Percentiles rank a stretch among this genome's conserved stretches.
Evolutionary conservation across 2,888 invertebrate species (phyloP).

Genomic region (Drosophila anceps): DNA sequence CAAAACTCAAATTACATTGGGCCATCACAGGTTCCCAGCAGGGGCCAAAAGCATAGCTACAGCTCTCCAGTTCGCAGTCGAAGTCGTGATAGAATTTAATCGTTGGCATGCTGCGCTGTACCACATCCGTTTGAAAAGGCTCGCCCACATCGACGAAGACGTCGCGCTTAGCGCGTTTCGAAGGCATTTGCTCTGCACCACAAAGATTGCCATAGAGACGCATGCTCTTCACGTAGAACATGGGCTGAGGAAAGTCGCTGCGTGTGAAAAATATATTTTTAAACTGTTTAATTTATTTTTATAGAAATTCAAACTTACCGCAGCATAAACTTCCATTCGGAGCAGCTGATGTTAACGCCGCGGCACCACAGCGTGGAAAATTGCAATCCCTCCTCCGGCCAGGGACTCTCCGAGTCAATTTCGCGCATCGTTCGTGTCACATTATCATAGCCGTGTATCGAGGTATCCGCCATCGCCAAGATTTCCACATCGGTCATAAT

Average conservation of each 20-base stretch:
- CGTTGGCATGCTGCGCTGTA: conserved; percentile 96
- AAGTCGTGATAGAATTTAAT: conserved; percentile 99
- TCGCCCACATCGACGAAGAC: conserved; percentile 89
- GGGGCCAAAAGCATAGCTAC: conserved; percentile 97
- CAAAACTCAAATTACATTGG: conserved; percentile 89
- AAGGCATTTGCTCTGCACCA: conserved; percentile 95
- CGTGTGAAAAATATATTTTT: neutral
- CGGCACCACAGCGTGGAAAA: conserved; percentile 98
- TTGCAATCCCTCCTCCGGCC: conserved; percentile 95
- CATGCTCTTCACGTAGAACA: conserved; percentile 93
- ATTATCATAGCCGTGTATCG: conserved; percentile 92
- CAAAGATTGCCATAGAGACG: conserved; percentile 95
- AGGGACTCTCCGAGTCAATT: conserved; percentile 95
- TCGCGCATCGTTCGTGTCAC: conserved; percentile 91
- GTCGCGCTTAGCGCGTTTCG: conserved; percentile 86
- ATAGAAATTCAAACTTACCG: conserved; percentile 71
- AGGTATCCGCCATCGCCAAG: conserved; percentile 93
- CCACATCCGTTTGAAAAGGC: conserved; percentile 93
- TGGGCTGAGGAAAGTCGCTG: conserved; percentile 97
- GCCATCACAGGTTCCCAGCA: conserved; percentile 97
- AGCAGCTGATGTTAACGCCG: conserved; percentile 92
- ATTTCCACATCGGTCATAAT: conserved; percentile 89
- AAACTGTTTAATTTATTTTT: too few species aligned
- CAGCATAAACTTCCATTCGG: conserved; percentile 94
- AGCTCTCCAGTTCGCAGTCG: conserved; percentile 95